These are phyloP conservation scores for Microcaecilia unicolor DNA, from an alignment of 2,797 vertebrate species.

Conservation along the genomic window DNA sequence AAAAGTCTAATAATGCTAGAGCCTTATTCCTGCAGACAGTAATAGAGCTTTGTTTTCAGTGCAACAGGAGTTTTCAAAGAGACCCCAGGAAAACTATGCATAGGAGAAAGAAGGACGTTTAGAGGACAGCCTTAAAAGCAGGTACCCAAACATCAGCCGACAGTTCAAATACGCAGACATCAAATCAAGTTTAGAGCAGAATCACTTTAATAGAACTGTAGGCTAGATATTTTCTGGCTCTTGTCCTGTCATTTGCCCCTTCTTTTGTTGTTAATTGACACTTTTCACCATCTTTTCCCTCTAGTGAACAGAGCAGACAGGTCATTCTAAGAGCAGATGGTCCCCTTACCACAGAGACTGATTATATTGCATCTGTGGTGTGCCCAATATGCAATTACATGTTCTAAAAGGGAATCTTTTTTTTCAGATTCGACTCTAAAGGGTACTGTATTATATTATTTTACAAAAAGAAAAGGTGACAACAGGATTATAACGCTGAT, in stretches of 20 bases:
- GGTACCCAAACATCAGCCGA: background rate
- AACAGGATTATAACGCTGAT: background rate
- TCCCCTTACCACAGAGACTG: slow-evolving; percentile 1
- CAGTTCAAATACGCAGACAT: background rate
- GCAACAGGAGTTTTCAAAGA: too few relatives aligned
- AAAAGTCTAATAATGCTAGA: too few relatives aligned
- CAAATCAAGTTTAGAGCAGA: background rate
- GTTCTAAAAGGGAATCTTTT: slow-evolving; percentile 2
- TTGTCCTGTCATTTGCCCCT: background rate
- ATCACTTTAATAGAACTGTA: background rate
- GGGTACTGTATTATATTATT: too few relatives aligned
- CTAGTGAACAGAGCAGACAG: slow-evolving; percentile 9
- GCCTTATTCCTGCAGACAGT: too few relatives aligned
- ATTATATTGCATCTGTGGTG: background rate
- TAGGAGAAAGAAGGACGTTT: too few relatives aligned
- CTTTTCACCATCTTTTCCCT: slow-evolving; percentile 4
- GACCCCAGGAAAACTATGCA: too few relatives aligned
- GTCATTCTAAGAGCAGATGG: background rate
- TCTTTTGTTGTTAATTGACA: slow-evolving; percentile 1
- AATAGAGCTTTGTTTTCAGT: too few relatives aligned
- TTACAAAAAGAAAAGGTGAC: background rate
- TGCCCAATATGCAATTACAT: background rate
- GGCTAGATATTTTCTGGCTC: background rate
- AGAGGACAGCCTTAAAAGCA: too few relatives aligned
- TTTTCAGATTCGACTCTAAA: background rate